Evolutionary conservation across 2,797 vertebrate genomes (phyloP).

Genomic region (Muraenolepis orangiensis): DNA sequence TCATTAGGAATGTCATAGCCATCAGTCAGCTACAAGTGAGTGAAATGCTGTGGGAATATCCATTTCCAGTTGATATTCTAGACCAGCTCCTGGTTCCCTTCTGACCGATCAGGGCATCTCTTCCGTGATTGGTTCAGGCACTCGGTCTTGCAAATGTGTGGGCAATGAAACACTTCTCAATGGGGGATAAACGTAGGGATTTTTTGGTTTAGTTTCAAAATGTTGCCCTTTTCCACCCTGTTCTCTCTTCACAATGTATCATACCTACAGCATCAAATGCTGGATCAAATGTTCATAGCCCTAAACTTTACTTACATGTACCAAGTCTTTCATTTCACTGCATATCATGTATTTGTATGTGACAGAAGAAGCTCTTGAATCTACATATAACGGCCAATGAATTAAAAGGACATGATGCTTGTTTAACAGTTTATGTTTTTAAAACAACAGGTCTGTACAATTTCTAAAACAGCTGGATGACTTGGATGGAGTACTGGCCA

Average conservation of each 20-base stretch:
- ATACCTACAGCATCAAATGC: neutral
- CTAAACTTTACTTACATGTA: neutral
- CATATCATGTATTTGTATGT: no score
- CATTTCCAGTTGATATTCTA: no score
- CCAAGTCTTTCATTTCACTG: no score
- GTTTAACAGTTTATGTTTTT: slow-evolving; percentile 25
- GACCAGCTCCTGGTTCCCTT: neutral
- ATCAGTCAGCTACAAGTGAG: no score
- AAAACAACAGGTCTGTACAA: slow-evolving; percentile 37
- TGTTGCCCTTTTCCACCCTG: neutral
- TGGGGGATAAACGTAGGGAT: no score
- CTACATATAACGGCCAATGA: neutral
- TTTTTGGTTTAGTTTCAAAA: neutral
- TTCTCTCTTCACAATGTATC: neutral
- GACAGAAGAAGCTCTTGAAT: no score
- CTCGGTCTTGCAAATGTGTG: neutral
- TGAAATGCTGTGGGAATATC: no score
- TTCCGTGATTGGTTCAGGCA: neutral
- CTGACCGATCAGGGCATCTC: neutral
- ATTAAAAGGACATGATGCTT: slow-evolving; percentile 16
- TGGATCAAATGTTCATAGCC: neutral
- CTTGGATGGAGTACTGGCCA: slow-evolving; percentile 88
- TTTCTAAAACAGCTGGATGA: slow-evolving; percentile 86
- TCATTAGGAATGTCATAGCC: no score
- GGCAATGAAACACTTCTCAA: neutral